Base-by-base conservation (phyloP, 2,888 invertebrate species). In the Cremastobaeus sp. region DNA sequence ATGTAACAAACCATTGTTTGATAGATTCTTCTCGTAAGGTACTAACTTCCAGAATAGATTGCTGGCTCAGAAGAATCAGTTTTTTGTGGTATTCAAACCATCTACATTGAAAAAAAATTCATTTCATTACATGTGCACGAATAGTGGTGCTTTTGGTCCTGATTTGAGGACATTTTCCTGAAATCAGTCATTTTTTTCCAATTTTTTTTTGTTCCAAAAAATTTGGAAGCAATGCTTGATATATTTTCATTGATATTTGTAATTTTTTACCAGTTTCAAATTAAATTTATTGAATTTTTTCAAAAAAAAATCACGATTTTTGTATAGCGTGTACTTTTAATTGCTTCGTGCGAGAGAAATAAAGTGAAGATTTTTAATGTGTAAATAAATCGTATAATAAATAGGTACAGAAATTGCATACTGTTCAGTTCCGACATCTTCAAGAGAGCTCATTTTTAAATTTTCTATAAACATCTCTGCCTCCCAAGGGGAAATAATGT, bases 11-110 rank as follows among this genome's bases (percentile, higher is more conserved):
- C 48, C 92, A 91, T 88, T 96, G 96, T 88, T 96, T 96, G 0
- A 96, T 93, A 54, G 92, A 90, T 88, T 97, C 97, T 86, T 96
- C 96, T 77, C 92, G 92, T 82, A 93, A 89, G 18, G 91, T 91
- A 8, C 92, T 90, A 0, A 95, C 95, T 89, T 96, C 96, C 35
- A 95, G 86, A 37, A 95, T 91, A 1, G 96, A 96, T 89, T 97
- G 95, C 87, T 97, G 96, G 82, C 95, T 95, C 8, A 97, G 86
- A 86, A 96, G 94, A 82, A 96, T 94, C 5, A 96, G 85, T 80
- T 93, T 90, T 83, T 95, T 93, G 84, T 97, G 96, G 88, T 92
- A 92, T 79, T 94, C 93, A 43, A 95, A 88, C 95, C 95, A 96
- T 54, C 93, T 94, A 71, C 78, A 86, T 78, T 50, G 15, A 3